Evolutionary conservation across 2,113 vertebrate genomes (phyloP).

Genomic region (Antigone vipio): DNA sequence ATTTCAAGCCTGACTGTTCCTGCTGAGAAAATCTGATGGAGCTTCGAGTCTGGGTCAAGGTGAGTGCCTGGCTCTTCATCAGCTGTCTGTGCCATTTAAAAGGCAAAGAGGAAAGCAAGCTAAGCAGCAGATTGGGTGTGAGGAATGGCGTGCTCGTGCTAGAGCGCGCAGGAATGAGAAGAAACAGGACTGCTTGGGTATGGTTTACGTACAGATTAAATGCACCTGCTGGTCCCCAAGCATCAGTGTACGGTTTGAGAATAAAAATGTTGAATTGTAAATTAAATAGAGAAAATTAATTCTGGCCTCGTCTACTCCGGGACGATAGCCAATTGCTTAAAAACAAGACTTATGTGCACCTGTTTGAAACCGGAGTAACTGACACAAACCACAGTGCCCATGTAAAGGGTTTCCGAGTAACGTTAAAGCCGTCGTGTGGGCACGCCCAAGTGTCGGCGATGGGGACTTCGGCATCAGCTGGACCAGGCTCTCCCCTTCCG

Average conservation of each 20-base stretch:
- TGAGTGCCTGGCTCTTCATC: slow-evolving; percentile 28
- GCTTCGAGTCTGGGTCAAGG: slow-evolving; percentile 45
- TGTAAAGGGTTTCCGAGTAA: neutral
- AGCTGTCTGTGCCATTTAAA: neutral
- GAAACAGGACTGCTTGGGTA: neutral
- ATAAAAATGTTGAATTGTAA: neutral
- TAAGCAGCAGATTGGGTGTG: neutral
- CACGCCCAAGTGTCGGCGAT: accelerated
- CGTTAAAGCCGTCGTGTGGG: accelerated
- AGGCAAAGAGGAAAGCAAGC: neutral
- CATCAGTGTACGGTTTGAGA: neutral
- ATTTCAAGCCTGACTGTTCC: slow-evolving; percentile 35
- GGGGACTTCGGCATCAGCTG: neutral
- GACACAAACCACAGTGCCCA: neutral
- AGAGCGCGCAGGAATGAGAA: neutral
- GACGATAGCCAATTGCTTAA: neutral
- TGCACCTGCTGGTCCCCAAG: neutral
- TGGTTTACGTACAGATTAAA: neutral
- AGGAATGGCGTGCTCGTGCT: neutral
- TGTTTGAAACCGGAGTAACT: neutral
- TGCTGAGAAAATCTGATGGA: slow-evolving; percentile 39
- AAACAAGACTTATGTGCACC: neutral
- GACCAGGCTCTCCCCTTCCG: neutral
- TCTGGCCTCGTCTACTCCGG: neutral
- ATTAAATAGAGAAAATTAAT: neutral